Conservation (phyloP, 2,113 vertebrate genomes). For the Macroglossus sobrinus region DNA sequence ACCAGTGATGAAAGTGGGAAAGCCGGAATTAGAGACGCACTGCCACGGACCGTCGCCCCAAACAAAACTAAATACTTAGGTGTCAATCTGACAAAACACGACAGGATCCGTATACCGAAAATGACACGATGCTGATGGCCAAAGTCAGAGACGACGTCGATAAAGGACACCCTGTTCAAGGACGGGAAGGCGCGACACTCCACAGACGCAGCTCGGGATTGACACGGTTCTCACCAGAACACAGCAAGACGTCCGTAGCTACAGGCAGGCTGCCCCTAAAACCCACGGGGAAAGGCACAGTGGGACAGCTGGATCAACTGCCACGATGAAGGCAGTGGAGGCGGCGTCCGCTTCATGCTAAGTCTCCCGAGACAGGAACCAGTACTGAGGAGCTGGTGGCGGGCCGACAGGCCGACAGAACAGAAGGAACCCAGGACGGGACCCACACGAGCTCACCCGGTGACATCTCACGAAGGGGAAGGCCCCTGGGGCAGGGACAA, state of each 20-base stretch:
- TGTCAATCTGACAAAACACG: not conserved
- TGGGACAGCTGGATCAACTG: rapidly evolving
- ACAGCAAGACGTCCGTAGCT: rapidly evolving
- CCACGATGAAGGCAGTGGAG: too few species aligned
- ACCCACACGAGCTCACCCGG: rapidly evolving
- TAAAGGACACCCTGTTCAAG: too few species aligned
- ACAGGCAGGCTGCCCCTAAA: rapidly evolving
- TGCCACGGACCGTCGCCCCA: too few species aligned
- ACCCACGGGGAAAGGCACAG: rapidly evolving
- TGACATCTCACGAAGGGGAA: rapidly evolving
- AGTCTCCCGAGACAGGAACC: rapidly evolving
- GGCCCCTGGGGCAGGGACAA: rapidly evolving
- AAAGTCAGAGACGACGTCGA: not conserved
- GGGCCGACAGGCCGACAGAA: rapidly evolving
- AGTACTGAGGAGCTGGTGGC: rapidly evolving
- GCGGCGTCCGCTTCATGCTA: rapidly evolving
- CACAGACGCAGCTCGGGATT: rapidly evolving
- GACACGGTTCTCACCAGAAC: not conserved
- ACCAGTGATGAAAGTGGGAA: rapidly evolving
- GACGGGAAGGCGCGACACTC: too few species aligned
- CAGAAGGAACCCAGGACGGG: rapidly evolving
- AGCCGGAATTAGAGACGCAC: not conserved
- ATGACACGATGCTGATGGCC: too few species aligned
- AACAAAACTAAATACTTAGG: not conserved
- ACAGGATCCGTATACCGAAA: not conserved